Conservation (phyloP, 2,888 invertebrate species). For the Galerucella pusilla region DNA sequence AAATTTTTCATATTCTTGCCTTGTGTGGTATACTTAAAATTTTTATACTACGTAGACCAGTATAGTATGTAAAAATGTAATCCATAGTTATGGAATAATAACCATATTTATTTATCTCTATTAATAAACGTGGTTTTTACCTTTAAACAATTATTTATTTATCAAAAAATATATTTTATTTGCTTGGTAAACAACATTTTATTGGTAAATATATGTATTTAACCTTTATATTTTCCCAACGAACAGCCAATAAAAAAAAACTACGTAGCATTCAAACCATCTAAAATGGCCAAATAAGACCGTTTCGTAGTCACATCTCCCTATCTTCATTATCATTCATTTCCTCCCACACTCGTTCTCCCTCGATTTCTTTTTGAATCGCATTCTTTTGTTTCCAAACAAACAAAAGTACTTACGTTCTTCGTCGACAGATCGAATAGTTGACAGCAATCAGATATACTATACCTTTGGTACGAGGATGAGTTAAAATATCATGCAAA, state of each 20-base stretch:
- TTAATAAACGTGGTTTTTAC: no score
- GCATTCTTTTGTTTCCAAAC: slow-evolving; percentile 9
- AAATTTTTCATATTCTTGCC: no score
- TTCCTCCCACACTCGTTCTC: slow-evolving; percentile 20
- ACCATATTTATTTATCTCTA: no score
- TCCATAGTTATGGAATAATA: no score
- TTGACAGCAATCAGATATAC: slow-evolving; percentile 4
- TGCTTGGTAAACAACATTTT: not conserved
- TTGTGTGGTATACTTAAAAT: no score
- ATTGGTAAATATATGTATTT: not conserved
- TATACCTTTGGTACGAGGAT: not conserved
- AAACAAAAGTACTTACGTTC: not conserved
- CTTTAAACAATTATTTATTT: no score
- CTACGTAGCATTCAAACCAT: slow-evolving; percentile 22
- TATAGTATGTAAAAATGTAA: no score
- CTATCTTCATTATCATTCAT: slow-evolving; percentile 29
- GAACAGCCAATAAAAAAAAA: slow-evolving; percentile 33
- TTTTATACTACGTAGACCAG: no score
- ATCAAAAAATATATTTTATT: not conserved
- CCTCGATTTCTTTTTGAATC: slow-evolving; percentile 6
- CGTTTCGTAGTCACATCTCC: slow-evolving; percentile 19
- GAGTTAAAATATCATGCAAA: not conserved
- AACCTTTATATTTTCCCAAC: not conserved
- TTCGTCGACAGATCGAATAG: not conserved
- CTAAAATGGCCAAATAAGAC: slow-evolving; percentile 36